Evolutionary conservation across 2,113 vertebrate genomes (phyloP), one percentile per base, ranked within the genome.

Genomic region (Lates calcarifer): DNA sequence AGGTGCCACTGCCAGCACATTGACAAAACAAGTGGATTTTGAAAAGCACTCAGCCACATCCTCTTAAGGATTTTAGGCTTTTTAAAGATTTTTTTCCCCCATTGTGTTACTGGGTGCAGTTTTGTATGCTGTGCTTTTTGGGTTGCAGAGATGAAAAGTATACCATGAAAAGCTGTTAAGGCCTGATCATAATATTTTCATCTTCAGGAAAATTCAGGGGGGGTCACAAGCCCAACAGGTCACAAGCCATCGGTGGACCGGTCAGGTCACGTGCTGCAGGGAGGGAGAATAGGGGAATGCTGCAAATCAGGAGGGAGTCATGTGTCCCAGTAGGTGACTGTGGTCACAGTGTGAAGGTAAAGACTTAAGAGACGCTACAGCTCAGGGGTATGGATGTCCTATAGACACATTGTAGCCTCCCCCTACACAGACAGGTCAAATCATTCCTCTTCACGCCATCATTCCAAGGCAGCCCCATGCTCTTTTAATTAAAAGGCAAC

Each of bases 401-500:
- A 47, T 43, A 69, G 84, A 58, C 81, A 76, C 74, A 84, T 71
- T 87, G 77, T 33, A 18, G 37, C 62, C 39, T 67, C 53, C 35
- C 26, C 66, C 43, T 33, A 49, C 49, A 83, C 58, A 76, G 56
- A 63, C 74, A 49, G 51, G 20, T 87, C 81, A 80, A 74, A 81
- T 78, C 49, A 65, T 37, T 60, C 62, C 71, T 83, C 64, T 37
- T 82, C 74, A 77, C 51, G 20, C 77, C 61, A 80, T 91, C 74
- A 79, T 68, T 87, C 58, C 56, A 89, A 92, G 76, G 57, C 56
- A 18, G 66, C 58, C 56, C 75, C 56, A 43, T 51, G 68, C 64
- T 69, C 66, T 79, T 87, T 89, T 87, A 79, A 88, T 94, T 84
- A 90, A 81, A 93, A 81, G 83, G 88, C 70, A 68, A 78, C 66